Percentiles rank a stretch among this genome's conserved stretches.
Conservation (phyloP, 2,113 vertebrate genomes). For the Varanus komodoensis region DNA sequence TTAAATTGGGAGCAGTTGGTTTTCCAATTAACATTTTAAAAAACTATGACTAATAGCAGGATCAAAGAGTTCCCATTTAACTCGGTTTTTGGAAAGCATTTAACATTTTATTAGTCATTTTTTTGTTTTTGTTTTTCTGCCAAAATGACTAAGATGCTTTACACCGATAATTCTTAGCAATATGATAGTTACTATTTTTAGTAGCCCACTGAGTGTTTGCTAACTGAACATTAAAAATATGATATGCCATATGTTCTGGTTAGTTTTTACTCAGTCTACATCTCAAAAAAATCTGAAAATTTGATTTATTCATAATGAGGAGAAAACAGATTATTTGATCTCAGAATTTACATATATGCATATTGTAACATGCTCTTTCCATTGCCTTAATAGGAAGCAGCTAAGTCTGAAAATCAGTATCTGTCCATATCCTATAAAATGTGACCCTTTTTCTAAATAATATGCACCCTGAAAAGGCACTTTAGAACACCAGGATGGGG, state of each 20-base stretch:
- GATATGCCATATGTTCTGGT: slow-evolving; percentile 15
- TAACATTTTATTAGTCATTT: background rate
- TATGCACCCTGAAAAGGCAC: background rate
- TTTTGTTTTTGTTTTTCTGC: background rate
- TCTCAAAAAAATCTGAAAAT: background rate
- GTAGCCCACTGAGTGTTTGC: slow-evolving; percentile 3
- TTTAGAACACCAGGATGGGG: background rate
- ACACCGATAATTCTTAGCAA: background rate
- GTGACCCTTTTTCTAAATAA: background rate
- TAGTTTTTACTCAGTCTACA: slow-evolving; percentile 47
- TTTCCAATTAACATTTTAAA: slow-evolving; percentile 35
- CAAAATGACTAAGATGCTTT: slow-evolving; percentile 26
- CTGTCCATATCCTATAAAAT: background rate
- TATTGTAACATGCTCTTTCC: background rate
- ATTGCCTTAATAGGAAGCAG: background rate
- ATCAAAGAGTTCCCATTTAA: slow-evolving; percentile 26
- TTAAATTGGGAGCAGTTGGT: slow-evolving; percentile 5
- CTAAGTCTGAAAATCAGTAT: background rate
- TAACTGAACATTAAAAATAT: slow-evolving; percentile 28
- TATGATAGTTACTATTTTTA: slow-evolving; percentile 28
- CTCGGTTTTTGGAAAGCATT: background rate
- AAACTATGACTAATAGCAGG: background rate
- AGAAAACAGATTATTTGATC: slow-evolving; percentile 3
- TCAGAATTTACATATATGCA: background rate
- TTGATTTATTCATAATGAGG: background rate